phyloP scores from a whole-genome alignment of 2,888 invertebrate genomes.

The Noctua comes region DNA sequence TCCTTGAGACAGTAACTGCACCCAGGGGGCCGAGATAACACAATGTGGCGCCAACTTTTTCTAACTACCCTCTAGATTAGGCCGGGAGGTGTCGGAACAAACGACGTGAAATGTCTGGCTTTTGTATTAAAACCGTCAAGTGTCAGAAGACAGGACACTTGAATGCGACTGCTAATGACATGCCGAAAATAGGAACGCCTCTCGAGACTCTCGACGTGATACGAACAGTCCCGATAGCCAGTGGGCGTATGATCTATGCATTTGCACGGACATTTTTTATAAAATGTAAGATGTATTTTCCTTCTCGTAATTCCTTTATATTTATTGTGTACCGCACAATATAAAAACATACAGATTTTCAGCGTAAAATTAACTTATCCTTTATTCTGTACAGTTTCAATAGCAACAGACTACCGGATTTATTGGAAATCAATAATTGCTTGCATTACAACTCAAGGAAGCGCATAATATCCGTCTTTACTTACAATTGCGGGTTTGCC shows the following conservation, averaged over 20 bases:
- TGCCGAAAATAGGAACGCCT: constrained; percentile 69
- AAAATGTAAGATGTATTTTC: constrained; percentile 43
- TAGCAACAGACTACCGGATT: constrained; percentile 74
- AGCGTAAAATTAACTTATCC: constrained; percentile 72
- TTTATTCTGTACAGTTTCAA: constrained; percentile 67
- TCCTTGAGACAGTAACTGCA: constrained; percentile 79
- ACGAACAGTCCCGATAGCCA: constrained; percentile 47
- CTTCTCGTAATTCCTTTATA: constrained; percentile 58
- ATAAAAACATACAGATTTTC: constrained; percentile 60
- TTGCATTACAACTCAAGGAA: constrained; percentile 75
- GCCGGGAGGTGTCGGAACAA: constrained; percentile 85
- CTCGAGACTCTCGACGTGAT: constrained; percentile 51
- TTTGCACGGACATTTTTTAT: constrained; percentile 39
- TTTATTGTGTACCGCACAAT: constrained; percentile 53
- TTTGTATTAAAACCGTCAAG: constrained; percentile 82
- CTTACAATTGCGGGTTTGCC: constrained; percentile 61
- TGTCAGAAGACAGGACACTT: constrained; percentile 73
- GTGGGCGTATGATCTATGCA: constrained; percentile 58
- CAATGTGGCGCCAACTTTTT: constrained; percentile 88
- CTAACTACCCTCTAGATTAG: constrained; percentile 75
- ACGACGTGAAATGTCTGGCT: constrained; percentile 87
- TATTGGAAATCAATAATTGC: constrained; percentile 73
- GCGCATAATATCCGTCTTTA: constrained; percentile 72
- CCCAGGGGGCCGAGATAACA: constrained; percentile 77
- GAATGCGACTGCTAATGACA: constrained; percentile 71